Base-by-base conservation (phyloP, 2,797 vertebrate species). In the Enteromius viviparus region DNA sequence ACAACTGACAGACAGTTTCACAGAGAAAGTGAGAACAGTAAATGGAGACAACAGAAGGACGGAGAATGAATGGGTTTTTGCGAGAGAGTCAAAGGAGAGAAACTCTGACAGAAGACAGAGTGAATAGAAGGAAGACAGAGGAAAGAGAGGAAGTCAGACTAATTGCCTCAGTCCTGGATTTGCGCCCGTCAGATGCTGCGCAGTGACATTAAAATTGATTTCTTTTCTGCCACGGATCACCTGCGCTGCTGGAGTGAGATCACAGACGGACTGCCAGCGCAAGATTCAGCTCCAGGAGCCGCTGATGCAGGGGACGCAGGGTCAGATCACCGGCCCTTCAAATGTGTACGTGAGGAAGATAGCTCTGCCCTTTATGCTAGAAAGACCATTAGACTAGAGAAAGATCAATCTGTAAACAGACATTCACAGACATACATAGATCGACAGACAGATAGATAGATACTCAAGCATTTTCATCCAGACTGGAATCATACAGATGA, bases 161-260 rank as follows among this genome's bases (percentile, higher is more conserved):
- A 91, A 92, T 90, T 91, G 91, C 88, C 89, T 90, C 84, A 82
- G 89, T 86, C 90, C 89, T 62, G 87, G 80, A 84, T 88, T 88
- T 19, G 1, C 86, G 89, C 89, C 87, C 85, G 89, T 85, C 85
- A 84, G 90, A 91, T 83, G 84, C 89, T 37, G 77, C 64, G 89
- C 70, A 53, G 77, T 89, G 89, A 89, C 80, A 89, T 91, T 91
- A 91, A 90, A 91, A 91, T 86, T 85, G 89, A 92, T 94, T 91
- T 93, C 19, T 84, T 86, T 79, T 84, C 72, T 83, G 85, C 88
- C 87, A 89, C 86, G 86, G 78, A 89, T 91, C 89, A 90, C 58
- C 88, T 84, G 58, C 69, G 65, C 62, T 53, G 84, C 19, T 83
- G 88, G 88, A 92, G 91, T 89, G 83, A 91, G 89, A 91, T 89